Conservation (phyloP, 2,113 vertebrate genomes). For the Pelodiscus sinensis region DNA sequence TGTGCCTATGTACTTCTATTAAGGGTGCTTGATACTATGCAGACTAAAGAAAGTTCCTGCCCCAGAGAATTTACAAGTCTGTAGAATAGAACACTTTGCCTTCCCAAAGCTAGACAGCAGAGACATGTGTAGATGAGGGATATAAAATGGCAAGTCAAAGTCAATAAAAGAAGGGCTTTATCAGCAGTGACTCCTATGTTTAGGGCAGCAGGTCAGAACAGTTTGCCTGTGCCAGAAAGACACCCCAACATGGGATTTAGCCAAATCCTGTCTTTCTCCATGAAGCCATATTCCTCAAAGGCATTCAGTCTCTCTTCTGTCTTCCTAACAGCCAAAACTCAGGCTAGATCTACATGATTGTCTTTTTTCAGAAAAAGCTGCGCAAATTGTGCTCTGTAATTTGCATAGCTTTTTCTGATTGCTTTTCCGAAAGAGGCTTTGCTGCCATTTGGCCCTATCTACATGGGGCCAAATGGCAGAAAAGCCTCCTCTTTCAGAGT, state of each 20-base stretch:
- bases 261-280: not conserved
- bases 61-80: not conserved
- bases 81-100: not conserved
- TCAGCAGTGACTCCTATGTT: not conserved
- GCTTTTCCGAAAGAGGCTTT: no score
- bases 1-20: not conserved
- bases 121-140: not conserved
- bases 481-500: no score
- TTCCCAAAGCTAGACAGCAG: not conserved
- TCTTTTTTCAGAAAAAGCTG: no score
- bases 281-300: not conserved
- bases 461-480: no score
- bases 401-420: no score
- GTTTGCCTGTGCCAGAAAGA: not conserved
- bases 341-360: no score
- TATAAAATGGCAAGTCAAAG: not conserved
- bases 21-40: not conserved
- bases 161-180: not conserved
- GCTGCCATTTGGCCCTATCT: no score
- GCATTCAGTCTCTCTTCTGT: rapidly evolving
- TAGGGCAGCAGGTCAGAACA: not conserved
- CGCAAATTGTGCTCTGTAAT: no score
- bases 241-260: no score
- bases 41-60: not conserved
- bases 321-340: not conserved